Conservation (phyloP, 2,888 invertebrate species). For the Formica aserva region DNA sequence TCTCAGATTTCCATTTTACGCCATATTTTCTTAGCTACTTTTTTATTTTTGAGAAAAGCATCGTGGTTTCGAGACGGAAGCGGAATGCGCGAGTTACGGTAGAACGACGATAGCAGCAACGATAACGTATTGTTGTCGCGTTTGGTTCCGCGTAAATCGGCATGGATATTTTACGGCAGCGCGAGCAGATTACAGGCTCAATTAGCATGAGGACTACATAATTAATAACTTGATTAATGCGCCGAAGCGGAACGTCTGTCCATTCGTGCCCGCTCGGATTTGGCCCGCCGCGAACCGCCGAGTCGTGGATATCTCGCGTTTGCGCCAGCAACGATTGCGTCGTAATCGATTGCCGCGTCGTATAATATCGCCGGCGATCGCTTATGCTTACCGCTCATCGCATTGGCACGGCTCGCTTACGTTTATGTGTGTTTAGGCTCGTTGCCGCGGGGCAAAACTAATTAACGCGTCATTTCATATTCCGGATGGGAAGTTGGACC, state of each 20-base stretch:
- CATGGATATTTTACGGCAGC: slow-evolving; percentile 75
- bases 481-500: slow-evolving; percentile 76
- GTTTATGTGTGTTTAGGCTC: slow-evolving; percentile 68
- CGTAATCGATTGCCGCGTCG: slow-evolving; percentile 70
- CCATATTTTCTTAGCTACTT: background rate
- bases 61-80: slow-evolving; percentile 30
- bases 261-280: slow-evolving; percentile 73
- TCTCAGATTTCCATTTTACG: background rate
- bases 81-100: slow-evolving; percentile 27
- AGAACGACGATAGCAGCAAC: slow-evolving; percentile 20
- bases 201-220: slow-evolving; percentile 84
- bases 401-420: slow-evolving; percentile 62
- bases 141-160: slow-evolving; percentile 69
- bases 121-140: slow-evolving; percentile 43
- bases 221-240: slow-evolving; percentile 84
- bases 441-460: slow-evolving; percentile 74
- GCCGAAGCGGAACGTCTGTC: slow-evolving; percentile 83
- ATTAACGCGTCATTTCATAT: slow-evolving; percentile 80
- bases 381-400: slow-evolving; percentile 58
- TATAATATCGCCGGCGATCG: slow-evolving; percentile 67
- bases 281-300: slow-evolving; percentile 37
- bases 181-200: slow-evolving; percentile 81
- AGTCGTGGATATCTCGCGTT: slow-evolving; percentile 68
- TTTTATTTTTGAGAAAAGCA: background rate
- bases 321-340: slow-evolving; percentile 61